Conservation (phyloP, 2,797 vertebrate species). For the Gadopsis bispinosus region DNA sequence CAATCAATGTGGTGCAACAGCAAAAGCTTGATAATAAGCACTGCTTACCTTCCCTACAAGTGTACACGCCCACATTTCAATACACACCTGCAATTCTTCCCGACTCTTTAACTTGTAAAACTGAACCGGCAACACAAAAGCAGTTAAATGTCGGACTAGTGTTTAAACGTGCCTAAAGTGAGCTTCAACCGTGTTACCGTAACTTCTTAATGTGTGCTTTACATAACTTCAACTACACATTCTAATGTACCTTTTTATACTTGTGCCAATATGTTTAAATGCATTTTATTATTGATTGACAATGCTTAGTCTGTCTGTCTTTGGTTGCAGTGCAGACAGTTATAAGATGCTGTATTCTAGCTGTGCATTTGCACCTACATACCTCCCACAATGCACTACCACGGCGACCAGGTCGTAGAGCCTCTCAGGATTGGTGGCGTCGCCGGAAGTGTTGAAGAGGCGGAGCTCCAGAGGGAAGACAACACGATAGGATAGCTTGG, state of each 20-base stretch:
- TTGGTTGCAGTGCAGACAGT: constrained; percentile 23
- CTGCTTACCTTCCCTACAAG: background rate
- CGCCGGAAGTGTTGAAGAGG: constrained; percentile 97
- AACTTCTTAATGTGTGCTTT: background rate
- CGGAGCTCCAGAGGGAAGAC: constrained; percentile 97
- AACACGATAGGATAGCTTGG: constrained; percentile 96
- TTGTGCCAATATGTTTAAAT: background rate
- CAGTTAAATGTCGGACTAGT: too few relatives aligned
- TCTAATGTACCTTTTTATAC: constrained; percentile 17
- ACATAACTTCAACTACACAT: background rate
- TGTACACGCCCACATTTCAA: background rate
- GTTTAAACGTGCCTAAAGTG: background rate
- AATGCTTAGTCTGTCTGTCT: constrained; percentile 1
- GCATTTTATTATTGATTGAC: constrained; percentile 32
- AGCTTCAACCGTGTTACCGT: background rate
- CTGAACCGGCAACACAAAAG: background rate
- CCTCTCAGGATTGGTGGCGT: constrained; percentile 90
- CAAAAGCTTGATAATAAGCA: too few relatives aligned
- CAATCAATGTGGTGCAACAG: background rate
- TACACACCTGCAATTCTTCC: background rate
- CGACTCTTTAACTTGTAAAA: background rate
- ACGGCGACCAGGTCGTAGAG: constrained; percentile 96
- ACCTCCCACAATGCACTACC: constrained; percentile 98
- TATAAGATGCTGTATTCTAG: constrained; percentile 2
- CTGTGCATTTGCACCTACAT: constrained; percentile 41